Evolutionary conservation across 1,140 invertebrate species (phyloP), one percentile per base, ranked within the genome.

Genomic region (Drosophila navojoa): DNA sequence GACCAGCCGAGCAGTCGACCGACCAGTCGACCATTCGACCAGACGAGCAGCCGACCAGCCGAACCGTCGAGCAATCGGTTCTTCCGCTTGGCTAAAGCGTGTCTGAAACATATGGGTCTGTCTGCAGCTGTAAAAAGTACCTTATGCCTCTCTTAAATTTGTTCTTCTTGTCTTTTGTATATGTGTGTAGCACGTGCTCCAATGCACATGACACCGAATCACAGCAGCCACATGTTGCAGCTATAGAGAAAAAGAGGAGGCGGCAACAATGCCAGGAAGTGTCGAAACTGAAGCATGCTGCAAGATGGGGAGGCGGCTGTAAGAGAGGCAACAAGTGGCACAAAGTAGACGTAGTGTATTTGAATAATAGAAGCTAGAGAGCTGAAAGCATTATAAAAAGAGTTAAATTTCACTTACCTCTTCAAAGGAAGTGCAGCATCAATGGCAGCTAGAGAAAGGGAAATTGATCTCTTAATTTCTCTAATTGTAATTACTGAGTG

Each of bases 81-180:
- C 84, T 89, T 89, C 84, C 85, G 84, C 84, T 89, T 89, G 84
- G 85, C 77, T 89, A 84, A 89, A 84, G 84, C 85, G 82, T 87
- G 82, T 87, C 84, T 82, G 71, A 59, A 84, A 90, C 84, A 89
- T 90, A 89, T 89, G 84, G 82, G 16, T 16, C 42, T 38, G 42
- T 45, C 42, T 45, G 42, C 42, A 45, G 42, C 42, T 45, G 42
- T 45, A 45, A 45, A 45, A 45, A 45, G 42, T 67, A 86, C 68
- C 76, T 64, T 49, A 66, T 49, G 32, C 29, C 29, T 50, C 52
- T 22, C 11, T 10, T 38, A 29, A n/a, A 4, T 77, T 77, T 59
- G 62, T 50, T 45, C 11, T 50, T 27, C 27, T 50, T 47, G n/a
- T 47, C 47, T 53, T 52, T 59, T 67, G 76, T 86, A 71, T 71